phyloP scores from a whole-genome alignment of 2,888 invertebrate species.

The Xanthia togata region DNA sequence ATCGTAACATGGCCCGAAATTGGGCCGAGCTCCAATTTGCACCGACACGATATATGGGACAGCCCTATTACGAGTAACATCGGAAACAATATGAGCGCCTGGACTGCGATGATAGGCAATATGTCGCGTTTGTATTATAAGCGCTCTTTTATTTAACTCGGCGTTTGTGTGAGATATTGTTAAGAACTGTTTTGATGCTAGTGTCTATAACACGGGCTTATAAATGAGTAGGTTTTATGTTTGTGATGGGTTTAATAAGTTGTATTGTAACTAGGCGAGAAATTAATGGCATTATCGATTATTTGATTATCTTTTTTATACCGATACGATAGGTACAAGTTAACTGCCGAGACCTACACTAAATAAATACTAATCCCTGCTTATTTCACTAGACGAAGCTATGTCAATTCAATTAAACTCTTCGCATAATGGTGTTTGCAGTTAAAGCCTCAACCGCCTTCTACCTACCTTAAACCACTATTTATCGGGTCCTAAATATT shows the following conservation, averaged over 20 bases:
- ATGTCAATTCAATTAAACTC: background rate
- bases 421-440: background rate
- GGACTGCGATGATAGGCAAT: conserved; percentile 57
- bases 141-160: conserved; percentile 41
- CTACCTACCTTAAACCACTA: background rate
- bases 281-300: too few relatives aligned
- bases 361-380: background rate
- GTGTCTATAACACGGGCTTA: background rate
- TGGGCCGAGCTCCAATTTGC: conserved; percentile 44
- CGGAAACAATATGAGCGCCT: conserved; percentile 61
- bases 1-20: conserved; percentile 35
- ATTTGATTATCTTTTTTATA: background rate
- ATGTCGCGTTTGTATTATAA: conserved; percentile 33
- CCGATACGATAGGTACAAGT: background rate
- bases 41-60: conserved; percentile 32
- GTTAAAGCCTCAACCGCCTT: background rate
- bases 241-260: background rate
- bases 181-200: background rate
- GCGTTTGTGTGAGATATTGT: conserved; percentile 29
- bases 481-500: background rate
- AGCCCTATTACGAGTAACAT: conserved; percentile 42
- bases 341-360: background rate
- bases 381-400: background rate
- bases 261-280: background rate
- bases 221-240: background rate